Percentiles rank a stretch among this genome's conserved stretches.
Conservation (phyloP, 2,113 vertebrate genomes). For the Muntiacus reevesi region DNA sequence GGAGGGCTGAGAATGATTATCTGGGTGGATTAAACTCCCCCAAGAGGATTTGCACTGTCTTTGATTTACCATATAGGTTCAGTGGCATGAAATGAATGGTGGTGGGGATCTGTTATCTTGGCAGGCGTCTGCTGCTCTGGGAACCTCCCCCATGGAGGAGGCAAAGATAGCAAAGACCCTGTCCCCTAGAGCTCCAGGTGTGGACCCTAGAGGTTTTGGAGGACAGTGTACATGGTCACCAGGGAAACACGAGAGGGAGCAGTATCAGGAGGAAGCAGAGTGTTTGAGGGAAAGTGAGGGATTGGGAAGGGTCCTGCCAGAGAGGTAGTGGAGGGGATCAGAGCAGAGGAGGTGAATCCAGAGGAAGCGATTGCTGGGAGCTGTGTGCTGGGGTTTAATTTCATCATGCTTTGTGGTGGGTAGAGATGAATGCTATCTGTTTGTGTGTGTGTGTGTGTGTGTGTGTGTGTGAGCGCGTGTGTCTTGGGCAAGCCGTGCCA, state of each 20-base stretch:
- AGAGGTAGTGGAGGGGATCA: background rate
- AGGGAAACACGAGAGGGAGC: fast-evolving
- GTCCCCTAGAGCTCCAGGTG: no score
- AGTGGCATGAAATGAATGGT: background rate
- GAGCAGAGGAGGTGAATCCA: background rate
- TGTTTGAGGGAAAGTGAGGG: background rate
- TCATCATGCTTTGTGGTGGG: background rate
- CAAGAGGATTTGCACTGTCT: background rate
- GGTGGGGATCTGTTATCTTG: background rate
- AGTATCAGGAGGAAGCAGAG: no score
- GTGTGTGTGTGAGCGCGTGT: background rate
- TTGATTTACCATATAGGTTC: background rate
- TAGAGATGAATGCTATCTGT: background rate
- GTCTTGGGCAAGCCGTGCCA: background rate
- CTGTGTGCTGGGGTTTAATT: background rate
- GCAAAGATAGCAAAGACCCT: background rate
- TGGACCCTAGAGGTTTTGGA: background rate
- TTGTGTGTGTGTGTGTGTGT: background rate
- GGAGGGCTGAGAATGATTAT: no score
- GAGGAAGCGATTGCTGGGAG: background rate
- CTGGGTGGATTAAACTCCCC: background rate
- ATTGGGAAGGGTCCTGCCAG: background rate
- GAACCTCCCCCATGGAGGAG: background rate
- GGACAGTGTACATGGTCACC: fast-evolving
- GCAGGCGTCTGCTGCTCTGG: background rate